Evolutionary conservation across 2,888 invertebrate species (phyloP), one percentile per base, ranked within the genome.

Genomic region (Galerucella pusilla): DNA sequence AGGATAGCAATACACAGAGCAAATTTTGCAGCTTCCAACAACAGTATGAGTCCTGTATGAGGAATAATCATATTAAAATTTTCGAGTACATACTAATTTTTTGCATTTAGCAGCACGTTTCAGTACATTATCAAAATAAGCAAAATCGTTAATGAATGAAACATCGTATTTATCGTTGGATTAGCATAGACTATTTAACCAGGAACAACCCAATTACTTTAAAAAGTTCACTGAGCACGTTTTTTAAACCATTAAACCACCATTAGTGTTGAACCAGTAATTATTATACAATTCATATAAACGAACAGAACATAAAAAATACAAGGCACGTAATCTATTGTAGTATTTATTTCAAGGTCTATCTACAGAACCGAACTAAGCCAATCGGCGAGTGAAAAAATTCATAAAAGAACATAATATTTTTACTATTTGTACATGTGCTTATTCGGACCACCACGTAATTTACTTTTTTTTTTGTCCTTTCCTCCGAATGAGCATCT

Each of bases 281-380:
- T 54, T n/a, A 54, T 54, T 54, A 6, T 54, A n/a, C 54, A 54
- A 54, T 54, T 54, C 54, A 54, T n/a, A 54, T n/a, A n/a, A 54
- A 16, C 54, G 54, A 54, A 54, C 54, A 54, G 16, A 54, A 54
- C 54, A 54, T 54, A 54, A 54, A 54, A 54, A 49, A 42, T 35
- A 52, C 54, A 54, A 54, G 54, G 54, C 54, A 54, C 54, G 54
- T 54, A 54, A 16, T 54, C 54, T n/a, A 54, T 54, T 54, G 54
- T 54, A 54, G n/a, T 54, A 54, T 54, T 54, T 54, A 54, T 54
- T 54, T 16, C 54, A 54, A 54, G 54, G 54, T 54, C 54, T 54
- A 14, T 14, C n/a, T n/a, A 12, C 54, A 54, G 54, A 14, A n/a
- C 14, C 54, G 54, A n/a, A 54, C 14, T n/a, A 7, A 54, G n/a